Percentiles rank a stretch among this genome's conserved stretches.
Evolutionary conservation across 2,888 invertebrate species (phyloP).

Genomic region (Psylliodes chrysocephalus): DNA sequence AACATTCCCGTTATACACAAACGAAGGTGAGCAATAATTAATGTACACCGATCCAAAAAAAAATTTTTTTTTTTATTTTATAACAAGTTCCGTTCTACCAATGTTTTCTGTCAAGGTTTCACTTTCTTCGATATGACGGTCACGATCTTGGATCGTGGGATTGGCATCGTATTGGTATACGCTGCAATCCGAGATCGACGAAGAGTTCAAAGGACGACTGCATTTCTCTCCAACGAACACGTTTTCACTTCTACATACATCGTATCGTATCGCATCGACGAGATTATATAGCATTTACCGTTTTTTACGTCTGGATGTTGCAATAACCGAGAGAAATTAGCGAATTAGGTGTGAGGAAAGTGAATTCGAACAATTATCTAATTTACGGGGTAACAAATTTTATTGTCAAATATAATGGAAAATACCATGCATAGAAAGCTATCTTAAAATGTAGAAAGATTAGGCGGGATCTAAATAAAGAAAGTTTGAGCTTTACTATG

Average conservation of each 20-base stretch:
- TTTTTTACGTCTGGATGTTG: constrained; percentile 9
- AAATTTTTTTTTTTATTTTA: no score
- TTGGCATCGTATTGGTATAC: neutral
- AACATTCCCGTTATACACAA: no score
- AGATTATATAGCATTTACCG: constrained; percentile 24
- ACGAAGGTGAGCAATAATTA: no score
- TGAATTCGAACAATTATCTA: neutral
- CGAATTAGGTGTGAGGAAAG: neutral
- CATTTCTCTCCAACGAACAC: constrained; percentile 24
- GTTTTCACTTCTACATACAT: no score
- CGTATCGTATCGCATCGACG: no score
- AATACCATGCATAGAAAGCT: no score
- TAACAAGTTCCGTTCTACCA: neutral
- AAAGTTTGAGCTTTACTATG: no score
- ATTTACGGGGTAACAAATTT: neutral
- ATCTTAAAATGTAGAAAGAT: no score
- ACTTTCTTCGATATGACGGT: constrained; percentile 11
- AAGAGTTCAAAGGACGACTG: constrained; percentile 14
- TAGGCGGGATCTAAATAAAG: no score
- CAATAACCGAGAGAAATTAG: constrained; percentile 11
- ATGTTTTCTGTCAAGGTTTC: constrained; percentile 4
- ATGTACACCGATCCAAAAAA: no score
- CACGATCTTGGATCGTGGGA: neutral
- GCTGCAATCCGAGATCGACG: neutral
- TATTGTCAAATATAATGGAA: no score